Evolutionary conservation across 2,888 invertebrate species (phyloP).

Genomic region (Buathra laborator): DNA sequence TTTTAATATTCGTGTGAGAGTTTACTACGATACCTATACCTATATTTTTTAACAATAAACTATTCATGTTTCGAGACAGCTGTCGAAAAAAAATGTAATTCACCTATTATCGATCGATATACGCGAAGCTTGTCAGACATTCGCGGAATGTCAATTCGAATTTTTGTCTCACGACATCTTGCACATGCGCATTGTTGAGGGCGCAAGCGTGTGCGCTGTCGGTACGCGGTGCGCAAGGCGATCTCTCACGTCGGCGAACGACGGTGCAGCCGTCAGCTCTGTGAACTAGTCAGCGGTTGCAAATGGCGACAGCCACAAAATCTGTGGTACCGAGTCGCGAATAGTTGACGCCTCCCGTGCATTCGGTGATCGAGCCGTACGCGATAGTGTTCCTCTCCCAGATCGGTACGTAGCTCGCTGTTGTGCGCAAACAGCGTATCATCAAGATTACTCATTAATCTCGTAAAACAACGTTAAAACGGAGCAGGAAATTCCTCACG

Average conservation of each 20-base stretch:
- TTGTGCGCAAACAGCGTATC: conserved; percentile 37
- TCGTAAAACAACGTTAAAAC: neutral
- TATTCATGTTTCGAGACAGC: neutral
- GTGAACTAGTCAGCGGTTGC: conserved; percentile 81
- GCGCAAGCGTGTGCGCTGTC: conserved; percentile 17
- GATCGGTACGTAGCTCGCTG: conserved; percentile 78
- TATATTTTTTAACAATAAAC: conserved; percentile 1
- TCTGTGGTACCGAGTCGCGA: conserved; percentile 81
- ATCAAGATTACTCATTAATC: conserved; percentile 19
- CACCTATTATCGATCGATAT: neutral
- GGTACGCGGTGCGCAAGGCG: conserved; percentile 1
- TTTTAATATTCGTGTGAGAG: no score
- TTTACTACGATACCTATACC: neutral
- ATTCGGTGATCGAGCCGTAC: conserved; percentile 78
- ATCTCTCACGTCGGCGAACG: conserved; percentile 44
- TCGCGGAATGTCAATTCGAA: conserved; percentile 19
- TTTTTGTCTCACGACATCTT: neutral
- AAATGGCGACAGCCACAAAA: conserved; percentile 84
- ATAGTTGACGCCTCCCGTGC: conserved; percentile 80
- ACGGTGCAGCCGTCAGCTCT: conserved; percentile 74
- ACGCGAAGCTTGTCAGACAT: neutral
- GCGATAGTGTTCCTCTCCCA: conserved; percentile 75
- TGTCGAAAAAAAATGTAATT: neutral
- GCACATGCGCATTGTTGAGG: conserved; percentile 20
- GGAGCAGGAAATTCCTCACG: conserved; percentile 54